Conservation (phyloP, 2,797 vertebrate species). For the Pseudomugil tenellus region DNA sequence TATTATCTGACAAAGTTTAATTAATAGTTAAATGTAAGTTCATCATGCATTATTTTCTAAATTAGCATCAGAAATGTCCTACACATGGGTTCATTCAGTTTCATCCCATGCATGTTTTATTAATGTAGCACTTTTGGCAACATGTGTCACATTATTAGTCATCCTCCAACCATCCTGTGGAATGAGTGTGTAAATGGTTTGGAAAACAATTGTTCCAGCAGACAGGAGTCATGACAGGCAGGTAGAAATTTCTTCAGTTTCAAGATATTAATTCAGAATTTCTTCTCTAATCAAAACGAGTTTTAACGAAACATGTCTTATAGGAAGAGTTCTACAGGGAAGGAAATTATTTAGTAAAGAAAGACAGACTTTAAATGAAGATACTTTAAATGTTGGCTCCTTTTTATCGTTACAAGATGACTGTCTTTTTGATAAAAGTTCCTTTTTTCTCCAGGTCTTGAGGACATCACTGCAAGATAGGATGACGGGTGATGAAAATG, state of each 20-base stretch:
- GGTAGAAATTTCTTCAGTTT: neutral
- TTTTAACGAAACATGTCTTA: neutral
- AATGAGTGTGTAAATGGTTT: neutral
- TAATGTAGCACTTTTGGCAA: neutral
- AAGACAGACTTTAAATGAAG: neutral
- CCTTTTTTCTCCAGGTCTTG: conserved; percentile 46
- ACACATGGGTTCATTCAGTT: neutral
- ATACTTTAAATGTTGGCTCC: neutral
- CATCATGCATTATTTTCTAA: neutral
- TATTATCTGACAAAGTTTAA: neutral
- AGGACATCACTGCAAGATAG: neutral
- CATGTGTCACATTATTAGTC: neutral
- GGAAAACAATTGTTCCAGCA: neutral
- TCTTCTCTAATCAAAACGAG: neutral
- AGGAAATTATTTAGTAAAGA: neutral
- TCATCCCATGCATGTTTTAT: neutral
- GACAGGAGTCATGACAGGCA: neutral
- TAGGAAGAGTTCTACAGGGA: neutral
- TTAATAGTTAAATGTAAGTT: neutral
- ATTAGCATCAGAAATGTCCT: neutral
- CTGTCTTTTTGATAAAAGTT: conserved; percentile 19
- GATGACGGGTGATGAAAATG: neutral
- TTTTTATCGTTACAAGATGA: neutral
- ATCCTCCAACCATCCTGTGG: neutral
- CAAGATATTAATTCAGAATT: neutral